Evolutionary conservation across 1,140 invertebrate genomes (phyloP).

Genomic region (Oppia nitens): DNA sequence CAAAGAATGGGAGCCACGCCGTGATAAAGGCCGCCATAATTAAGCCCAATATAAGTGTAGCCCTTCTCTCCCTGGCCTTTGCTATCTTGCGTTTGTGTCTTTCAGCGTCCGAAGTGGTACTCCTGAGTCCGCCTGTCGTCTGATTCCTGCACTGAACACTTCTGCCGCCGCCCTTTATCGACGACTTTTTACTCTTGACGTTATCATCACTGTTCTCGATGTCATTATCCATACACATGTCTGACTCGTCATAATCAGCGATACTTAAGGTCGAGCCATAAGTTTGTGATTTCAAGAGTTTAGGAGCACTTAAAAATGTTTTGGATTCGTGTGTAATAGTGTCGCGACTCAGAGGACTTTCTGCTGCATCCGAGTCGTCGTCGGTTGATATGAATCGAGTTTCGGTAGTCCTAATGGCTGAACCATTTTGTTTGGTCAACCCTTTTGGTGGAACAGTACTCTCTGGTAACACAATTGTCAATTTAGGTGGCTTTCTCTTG

Average conservation of each 20-base stretch:
- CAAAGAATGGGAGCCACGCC: conserved; percentile 97
- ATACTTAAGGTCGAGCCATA: conserved; percentile 20
- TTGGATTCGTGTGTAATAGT: conserved; percentile 5
- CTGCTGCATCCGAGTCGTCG: conserved; percentile 16
- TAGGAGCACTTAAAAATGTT: conserved; percentile 16
- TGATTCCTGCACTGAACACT: conserved; percentile 6
- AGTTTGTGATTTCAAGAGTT: conserved; percentile 17
- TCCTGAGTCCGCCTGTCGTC: conserved; percentile 44
- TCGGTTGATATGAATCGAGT: conserved; percentile 11
- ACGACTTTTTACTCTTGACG: not conserved
- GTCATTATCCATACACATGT: conserved; percentile 11
- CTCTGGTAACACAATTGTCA: conserved; percentile 1
- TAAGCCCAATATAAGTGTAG: conserved; percentile 86
- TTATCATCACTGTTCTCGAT: conserved; percentile 1
- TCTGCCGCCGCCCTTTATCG: not conserved
- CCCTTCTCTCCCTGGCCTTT: conserved; percentile 88
- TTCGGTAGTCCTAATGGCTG: not conserved
- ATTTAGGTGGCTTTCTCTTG: not conserved
- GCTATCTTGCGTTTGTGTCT: conserved; percentile 81
- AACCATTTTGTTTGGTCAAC: not conserved
- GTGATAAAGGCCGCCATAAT: conserved; percentile 98
- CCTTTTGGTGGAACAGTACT: not conserved
- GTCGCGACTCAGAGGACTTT: conserved; percentile 11
- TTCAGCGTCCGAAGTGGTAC: conserved; percentile 51
- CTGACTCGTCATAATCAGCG: conserved; percentile 19